Conservation (phyloP, 2,797 vertebrate genomes). For the Petrocephalus sullivani region DNA sequence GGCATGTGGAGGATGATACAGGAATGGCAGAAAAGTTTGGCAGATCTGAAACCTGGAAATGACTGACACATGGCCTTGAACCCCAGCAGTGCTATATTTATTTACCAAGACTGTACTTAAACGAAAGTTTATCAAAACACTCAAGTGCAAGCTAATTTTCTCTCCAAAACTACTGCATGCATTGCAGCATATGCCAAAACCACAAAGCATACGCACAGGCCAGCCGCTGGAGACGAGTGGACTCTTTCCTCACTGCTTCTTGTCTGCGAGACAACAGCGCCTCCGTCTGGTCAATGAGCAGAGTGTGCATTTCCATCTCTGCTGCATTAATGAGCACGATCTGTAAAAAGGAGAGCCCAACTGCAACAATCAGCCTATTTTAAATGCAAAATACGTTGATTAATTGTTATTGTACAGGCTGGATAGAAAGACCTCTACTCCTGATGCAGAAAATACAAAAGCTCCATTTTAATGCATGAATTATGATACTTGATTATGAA, state of each 20-base stretch:
- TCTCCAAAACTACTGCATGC: neutral
- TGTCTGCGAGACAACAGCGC: constrained; percentile 63
- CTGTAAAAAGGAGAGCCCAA: constrained; percentile 36
- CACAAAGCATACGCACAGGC: constrained; percentile 61
- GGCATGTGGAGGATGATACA: constrained; percentile 48
- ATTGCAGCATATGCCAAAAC: neutral
- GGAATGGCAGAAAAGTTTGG: neutral
- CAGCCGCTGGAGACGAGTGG: constrained; percentile 66
- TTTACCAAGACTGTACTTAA: neutral
- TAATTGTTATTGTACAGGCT: neutral
- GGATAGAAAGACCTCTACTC: neutral
- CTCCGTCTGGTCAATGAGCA: constrained; percentile 68
- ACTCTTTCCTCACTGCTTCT: constrained; percentile 66
- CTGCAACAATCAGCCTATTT: neutral
- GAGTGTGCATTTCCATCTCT: constrained; percentile 69
- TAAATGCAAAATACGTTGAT: neutral
- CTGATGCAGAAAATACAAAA: neutral
- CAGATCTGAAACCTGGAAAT: neutral
- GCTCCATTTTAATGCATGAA: neutral
- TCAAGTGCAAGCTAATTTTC: neutral
- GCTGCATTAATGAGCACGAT: constrained; percentile 64
- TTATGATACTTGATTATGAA: neutral
- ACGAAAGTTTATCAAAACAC: neutral
- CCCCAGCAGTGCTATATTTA: neutral
- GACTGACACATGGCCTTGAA: neutral